These are phyloP conservation scores for Thelaira solivaga DNA, from an alignment of 2,888 invertebrate species.

Conservation along the genomic window DNA sequence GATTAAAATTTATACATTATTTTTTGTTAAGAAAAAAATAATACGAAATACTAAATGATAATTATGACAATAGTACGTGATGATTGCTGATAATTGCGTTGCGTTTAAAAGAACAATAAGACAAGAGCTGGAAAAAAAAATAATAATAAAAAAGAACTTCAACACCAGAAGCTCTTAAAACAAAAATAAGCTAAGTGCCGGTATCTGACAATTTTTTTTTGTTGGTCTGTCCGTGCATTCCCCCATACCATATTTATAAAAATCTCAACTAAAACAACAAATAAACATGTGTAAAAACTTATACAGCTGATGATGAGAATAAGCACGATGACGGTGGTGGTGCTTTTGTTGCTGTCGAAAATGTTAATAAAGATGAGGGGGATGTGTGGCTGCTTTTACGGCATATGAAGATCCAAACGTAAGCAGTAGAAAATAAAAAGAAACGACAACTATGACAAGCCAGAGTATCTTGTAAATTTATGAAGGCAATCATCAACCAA, in stretches of 20 bases:
- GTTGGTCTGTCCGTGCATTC: constrained; percentile 10
- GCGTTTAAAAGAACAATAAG: constrained; percentile 59
- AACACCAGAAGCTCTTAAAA: constrained; percentile 58
- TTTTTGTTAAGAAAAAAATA: constrained; percentile 34
- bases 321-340: too few relatives aligned
- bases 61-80: constrained; percentile 76
- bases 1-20: constrained; percentile 42
- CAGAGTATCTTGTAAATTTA: constrained; percentile 63
- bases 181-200: constrained; percentile 53
- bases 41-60: constrained; percentile 71
- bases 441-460: constrained; percentile 54
- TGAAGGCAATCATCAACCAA: constrained; percentile 60
- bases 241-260: constrained; percentile 39
- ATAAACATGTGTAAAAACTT: constrained; percentile 42
- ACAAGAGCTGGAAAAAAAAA: constrained; percentile 43
- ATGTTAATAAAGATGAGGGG: constrained; percentile 27
- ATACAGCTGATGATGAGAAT: constrained; percentile 32
- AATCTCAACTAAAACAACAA: constrained; percentile 39
- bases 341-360: constrained; percentile 22
- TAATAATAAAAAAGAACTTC: constrained; percentile 52
- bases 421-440: constrained; percentile 33
- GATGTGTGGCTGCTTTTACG: neutral
- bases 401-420: constrained; percentile 16
- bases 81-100: constrained; percentile 70
- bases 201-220: constrained; percentile 47